These are phyloP conservation scores for Melieria picta DNA, from an alignment of 2,888 invertebrate genomes.

Conservation along the genomic window DNA sequence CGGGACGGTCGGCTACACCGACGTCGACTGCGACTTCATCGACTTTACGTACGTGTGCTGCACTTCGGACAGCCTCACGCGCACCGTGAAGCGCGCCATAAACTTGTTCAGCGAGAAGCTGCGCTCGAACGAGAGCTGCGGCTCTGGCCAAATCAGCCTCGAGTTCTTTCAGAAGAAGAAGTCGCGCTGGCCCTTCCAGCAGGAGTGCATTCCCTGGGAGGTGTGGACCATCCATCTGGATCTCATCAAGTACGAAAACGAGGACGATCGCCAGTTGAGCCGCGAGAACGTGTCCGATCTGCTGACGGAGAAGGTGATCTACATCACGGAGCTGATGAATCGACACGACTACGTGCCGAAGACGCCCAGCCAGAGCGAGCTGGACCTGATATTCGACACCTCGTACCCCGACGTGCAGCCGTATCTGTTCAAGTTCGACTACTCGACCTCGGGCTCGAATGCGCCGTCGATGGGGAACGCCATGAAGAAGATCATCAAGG, in stretches of 20 bases:
- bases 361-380: conserved; percentile 91
- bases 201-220: conserved; percentile 97
- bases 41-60: conserved; percentile 98
- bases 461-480: conserved; percentile 86
- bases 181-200: conserved; percentile 88
- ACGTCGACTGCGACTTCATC: conserved; percentile 97
- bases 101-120: conserved; percentile 81
- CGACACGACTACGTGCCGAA: conserved; percentile 96
- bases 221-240: conserved; percentile 96
- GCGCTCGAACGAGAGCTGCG: conserved; percentile 77
- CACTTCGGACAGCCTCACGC: conserved; percentile 81
- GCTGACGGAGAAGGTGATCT: conserved; percentile 91
- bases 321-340: conserved; percentile 95
- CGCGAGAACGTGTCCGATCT: conserved; percentile 89
- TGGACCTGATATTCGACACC: conserved; percentile 95
- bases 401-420: conserved; percentile 94
- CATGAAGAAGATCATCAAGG: conserved; percentile 87
- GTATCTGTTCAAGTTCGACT: conserved; percentile 92
- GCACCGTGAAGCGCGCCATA: conserved; percentile 78
- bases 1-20: conserved; percentile 94
- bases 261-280: conserved; percentile 86
- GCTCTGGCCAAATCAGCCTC: conserved; percentile 87
- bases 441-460: conserved; percentile 81
- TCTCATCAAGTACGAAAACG: conserved; percentile 84
- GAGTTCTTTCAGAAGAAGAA: conserved; percentile 95